A percentile compares a stretch with the other conserved stretches of the same genome.
Conservation (phyloP, 2,113 vertebrate genomes). For the Acrocephalus kingi region DNA sequence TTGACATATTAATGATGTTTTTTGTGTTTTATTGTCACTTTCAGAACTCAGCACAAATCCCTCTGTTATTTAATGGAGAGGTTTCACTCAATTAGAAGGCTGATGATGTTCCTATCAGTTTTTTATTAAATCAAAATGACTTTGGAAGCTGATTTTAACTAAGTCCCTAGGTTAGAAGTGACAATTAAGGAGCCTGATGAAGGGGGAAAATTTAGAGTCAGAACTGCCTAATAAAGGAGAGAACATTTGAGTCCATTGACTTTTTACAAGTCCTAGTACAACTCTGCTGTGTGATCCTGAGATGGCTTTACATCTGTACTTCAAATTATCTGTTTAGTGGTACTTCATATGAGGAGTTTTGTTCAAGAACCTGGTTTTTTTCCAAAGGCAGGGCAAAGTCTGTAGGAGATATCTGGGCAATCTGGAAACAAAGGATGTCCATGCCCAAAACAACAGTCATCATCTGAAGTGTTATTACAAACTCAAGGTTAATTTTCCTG, state of each 20-base stretch:
- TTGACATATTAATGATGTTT: background rate
- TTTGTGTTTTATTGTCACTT: background rate
- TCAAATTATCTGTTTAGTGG: background rate
- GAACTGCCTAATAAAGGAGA: background rate
- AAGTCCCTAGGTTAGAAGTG: background rate
- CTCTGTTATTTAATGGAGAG: background rate
- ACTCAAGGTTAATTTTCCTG: background rate
- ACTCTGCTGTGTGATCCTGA: fast-evolving
- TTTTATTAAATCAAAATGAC: background rate
- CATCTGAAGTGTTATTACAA: background rate
- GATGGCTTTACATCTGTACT: background rate
- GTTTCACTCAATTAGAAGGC: background rate
- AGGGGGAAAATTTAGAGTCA: background rate
- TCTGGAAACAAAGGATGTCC: background rate
- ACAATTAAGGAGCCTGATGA: background rate
- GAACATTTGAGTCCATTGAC: fast-evolving
- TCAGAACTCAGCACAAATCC: background rate
- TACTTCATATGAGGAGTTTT: background rate
- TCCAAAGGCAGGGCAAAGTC: background rate
- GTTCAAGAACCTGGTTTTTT: background rate
- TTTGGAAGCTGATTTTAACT: background rate
- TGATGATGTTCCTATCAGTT: background rate
- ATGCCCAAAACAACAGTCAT: fast-evolving
- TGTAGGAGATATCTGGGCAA: background rate
- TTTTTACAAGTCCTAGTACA: fast-evolving